These are phyloP conservation scores for Elgaria multicarinata DNA, from an alignment of 2,113 vertebrate genomes.

Conservation along the genomic window DNA sequence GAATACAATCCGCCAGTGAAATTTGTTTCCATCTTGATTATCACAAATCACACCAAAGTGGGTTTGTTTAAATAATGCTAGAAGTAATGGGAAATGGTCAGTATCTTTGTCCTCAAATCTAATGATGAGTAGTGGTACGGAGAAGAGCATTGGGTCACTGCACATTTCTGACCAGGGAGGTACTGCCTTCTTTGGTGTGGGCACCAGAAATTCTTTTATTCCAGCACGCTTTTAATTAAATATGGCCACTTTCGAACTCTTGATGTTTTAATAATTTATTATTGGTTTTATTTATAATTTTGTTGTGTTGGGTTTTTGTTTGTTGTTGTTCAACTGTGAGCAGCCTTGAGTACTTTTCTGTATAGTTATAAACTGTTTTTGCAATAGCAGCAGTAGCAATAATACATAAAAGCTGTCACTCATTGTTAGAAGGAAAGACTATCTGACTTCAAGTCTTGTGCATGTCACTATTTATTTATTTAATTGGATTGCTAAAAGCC, in stretches of 20 bases:
- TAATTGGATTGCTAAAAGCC: too few relatives aligned
- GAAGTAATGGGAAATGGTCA: neutral
- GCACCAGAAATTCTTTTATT: neutral
- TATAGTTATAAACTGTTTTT: neutral
- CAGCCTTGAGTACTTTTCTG: neutral
- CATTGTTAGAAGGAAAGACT: neutral
- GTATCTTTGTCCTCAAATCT: neutral
- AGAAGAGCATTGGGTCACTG: neutral
- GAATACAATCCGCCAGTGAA: fast-evolving
- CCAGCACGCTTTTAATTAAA: neutral
- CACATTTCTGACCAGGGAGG: neutral
- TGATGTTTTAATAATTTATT: neutral
- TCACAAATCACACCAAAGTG: neutral
- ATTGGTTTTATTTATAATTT: neutral
- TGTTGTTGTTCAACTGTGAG: neutral
- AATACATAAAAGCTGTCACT: neutral
- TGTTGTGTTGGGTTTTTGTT: too few relatives aligned
- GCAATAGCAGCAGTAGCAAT: neutral
- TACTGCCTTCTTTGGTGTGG: neutral
- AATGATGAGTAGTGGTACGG: neutral
- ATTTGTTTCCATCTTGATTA: neutral
- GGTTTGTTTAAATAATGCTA: too few relatives aligned
- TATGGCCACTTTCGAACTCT: neutral
- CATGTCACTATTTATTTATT: too few relatives aligned
- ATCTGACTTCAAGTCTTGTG: too few relatives aligned